Evolutionary conservation across 1,140 invertebrate species (phyloP).

Genomic region (Calycopis cecrops): DNA sequence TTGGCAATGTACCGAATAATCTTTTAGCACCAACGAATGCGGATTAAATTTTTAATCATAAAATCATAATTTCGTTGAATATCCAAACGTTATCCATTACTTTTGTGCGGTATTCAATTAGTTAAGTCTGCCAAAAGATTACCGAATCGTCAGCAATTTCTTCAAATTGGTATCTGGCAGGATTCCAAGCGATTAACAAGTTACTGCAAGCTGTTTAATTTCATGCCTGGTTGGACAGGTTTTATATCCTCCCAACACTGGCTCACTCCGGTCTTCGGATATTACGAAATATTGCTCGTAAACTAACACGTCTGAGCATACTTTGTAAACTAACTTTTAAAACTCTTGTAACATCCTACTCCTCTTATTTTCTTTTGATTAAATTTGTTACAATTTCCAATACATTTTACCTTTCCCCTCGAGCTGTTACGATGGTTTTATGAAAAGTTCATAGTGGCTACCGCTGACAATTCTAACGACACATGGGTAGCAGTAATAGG

Average conservation of each 20-base stretch:
- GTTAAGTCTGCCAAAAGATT: constrained; percentile 32
- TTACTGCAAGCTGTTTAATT: constrained; percentile 67
- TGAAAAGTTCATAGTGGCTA: too few species aligned
- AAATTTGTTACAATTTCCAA: too few species aligned
- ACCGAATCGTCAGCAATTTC: constrained; percentile 52
- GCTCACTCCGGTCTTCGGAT: constrained; percentile 1
- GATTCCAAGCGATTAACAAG: constrained; percentile 60
- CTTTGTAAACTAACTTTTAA: too few species aligned
- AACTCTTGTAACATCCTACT: too few species aligned
- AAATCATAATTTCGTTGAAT: constrained; percentile 3
- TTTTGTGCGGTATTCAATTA: constrained; percentile 35
- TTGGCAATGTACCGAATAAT: constrained; percentile 18
- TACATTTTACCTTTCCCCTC: too few species aligned
- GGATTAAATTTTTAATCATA: not conserved
- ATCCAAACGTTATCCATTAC: constrained; percentile 16
- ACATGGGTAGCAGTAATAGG: too few species aligned
- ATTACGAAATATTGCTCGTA: constrained; percentile 13
- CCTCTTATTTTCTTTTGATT: too few species aligned
- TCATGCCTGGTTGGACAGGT: too few species aligned
- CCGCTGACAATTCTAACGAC: too few species aligned
- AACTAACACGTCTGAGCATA: not conserved
- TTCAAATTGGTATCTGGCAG: constrained; percentile 58
- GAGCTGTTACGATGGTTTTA: too few species aligned
- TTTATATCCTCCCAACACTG: constrained; percentile 28
- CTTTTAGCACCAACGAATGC: constrained; percentile 12